These are phyloP conservation scores for Sphaerophoria rueppellii DNA, from an alignment of 2,888 invertebrate species.

Conservation along the genomic window DNA sequence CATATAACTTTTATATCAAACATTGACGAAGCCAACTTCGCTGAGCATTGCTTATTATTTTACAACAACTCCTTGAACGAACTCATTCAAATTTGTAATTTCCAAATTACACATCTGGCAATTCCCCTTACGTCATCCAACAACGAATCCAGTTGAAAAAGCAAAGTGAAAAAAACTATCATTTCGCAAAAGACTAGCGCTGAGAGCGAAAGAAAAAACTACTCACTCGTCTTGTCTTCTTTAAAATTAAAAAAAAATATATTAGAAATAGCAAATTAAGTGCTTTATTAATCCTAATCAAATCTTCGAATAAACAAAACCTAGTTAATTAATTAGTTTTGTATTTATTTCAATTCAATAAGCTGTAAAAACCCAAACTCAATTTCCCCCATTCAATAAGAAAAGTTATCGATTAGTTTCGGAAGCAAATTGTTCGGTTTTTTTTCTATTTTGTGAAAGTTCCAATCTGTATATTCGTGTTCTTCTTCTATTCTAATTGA, in stretches of 20 bases:
- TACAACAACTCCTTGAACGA: no score
- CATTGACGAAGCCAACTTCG: no score
- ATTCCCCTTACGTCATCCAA: slow-evolving; percentile 47
- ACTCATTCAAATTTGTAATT: background rate
- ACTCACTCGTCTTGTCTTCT: slow-evolving; percentile 57
- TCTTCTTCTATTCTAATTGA: slow-evolving; percentile 45
- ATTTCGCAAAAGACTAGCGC: slow-evolving; percentile 59
- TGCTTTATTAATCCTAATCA: slow-evolving; percentile 61
- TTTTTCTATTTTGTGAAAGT: slow-evolving; percentile 63
- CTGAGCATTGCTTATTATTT: no score
- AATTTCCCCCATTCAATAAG: slow-evolving; percentile 18
- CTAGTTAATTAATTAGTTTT: slow-evolving; percentile 42
- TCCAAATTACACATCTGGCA: slow-evolving; percentile 38
- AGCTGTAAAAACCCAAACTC: background rate
- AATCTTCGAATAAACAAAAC: slow-evolving; percentile 41
- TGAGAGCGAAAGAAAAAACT: slow-evolving; percentile 52
- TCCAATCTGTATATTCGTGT: slow-evolving; percentile 63
- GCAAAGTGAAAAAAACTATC: slow-evolving; percentile 4
- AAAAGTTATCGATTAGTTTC: slow-evolving; percentile 70
- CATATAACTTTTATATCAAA: no score
- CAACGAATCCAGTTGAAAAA: slow-evolving; percentile 36
- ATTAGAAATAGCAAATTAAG: slow-evolving; percentile 59
- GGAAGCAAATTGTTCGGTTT: slow-evolving; percentile 8
- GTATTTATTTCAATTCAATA: slow-evolving; percentile 38
- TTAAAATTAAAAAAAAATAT: slow-evolving; percentile 24